Evolutionary conservation across 2,113 vertebrate species (phyloP).

Genomic region (Pao palembangensis): DNA sequence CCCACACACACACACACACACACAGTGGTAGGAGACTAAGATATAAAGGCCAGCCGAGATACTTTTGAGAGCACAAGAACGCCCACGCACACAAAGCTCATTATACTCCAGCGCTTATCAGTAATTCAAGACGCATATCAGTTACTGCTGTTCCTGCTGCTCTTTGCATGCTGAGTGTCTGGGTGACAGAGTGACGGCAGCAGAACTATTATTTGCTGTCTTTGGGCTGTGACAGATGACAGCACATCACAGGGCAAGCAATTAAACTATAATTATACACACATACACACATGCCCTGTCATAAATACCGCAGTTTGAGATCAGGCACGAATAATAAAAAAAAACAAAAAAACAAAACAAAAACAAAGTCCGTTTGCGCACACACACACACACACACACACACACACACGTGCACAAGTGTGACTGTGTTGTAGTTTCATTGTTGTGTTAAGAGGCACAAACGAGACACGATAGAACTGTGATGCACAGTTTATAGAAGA

Average conservation of each 20-base stretch:
- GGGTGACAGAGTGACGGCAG: slow-evolving; percentile 71
- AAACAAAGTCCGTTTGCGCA: no score
- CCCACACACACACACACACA: slow-evolving; percentile 26
- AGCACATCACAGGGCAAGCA: slow-evolving; percentile 76
- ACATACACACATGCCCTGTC: slow-evolving; percentile 45
- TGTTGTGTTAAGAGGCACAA: slow-evolving; percentile 8
- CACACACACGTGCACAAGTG: not conserved
- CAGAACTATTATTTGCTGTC: slow-evolving; percentile 76
- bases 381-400: slow-evolving; percentile 2
- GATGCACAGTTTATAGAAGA: slow-evolving; percentile 22
- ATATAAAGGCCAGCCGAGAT: slow-evolving; percentile 29
- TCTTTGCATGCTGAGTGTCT: slow-evolving; percentile 69
- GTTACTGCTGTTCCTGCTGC: slow-evolving; percentile 71
- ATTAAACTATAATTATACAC: slow-evolving; percentile 78
- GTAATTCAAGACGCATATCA: slow-evolving; percentile 76
- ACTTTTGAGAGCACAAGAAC: slow-evolving; percentile 33
- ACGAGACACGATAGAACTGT: slow-evolving; percentile 24
- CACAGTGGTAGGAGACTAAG: slow-evolving; percentile 25
- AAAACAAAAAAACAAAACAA: not conserved
- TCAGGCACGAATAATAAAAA: no score
- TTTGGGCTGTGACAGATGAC: slow-evolving; percentile 79
- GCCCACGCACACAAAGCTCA: slow-evolving; percentile 53
- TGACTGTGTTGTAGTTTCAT: slow-evolving; percentile 7
- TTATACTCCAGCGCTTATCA: slow-evolving; percentile 68
- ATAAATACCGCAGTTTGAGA: slow-evolving; percentile 20